Percentiles rank a stretch among this genome's conserved stretches.
These are phyloP conservation scores for Sylvilagus floridanus DNA, from an alignment of 2,797 vertebrate species.

Conservation along the genomic window DNA sequence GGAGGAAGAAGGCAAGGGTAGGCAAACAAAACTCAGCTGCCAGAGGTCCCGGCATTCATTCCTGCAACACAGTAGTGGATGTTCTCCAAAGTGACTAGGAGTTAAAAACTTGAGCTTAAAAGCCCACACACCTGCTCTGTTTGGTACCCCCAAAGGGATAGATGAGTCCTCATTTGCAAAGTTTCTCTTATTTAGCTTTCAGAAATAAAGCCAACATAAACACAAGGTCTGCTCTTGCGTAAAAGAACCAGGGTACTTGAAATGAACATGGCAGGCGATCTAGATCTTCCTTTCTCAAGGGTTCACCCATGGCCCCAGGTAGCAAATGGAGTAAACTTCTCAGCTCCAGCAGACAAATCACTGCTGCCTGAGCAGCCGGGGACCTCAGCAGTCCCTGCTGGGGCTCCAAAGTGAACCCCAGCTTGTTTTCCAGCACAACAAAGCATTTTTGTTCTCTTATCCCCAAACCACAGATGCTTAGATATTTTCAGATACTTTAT, in stretches of 20 bases:
- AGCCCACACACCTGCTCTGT: slow-evolving; percentile 28
- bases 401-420: background rate
- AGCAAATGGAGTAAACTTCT: background rate
- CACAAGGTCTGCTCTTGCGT: slow-evolving; percentile 39
- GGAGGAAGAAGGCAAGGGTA: background rate
- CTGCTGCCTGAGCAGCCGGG: background rate
- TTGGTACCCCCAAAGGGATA: slow-evolving; percentile 24
- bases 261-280: background rate
- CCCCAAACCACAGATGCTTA: slow-evolving; percentile 5
- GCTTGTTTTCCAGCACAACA: background rate
- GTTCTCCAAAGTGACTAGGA: background rate
- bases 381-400: background rate
- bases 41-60: background rate
- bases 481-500: background rate
- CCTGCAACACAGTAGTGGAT: slow-evolving; percentile 1
- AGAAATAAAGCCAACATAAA: slow-evolving; percentile 75
- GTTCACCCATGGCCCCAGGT: background rate
- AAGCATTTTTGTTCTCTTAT: slow-evolving; percentile 42
- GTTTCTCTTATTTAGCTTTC: slow-evolving; percentile 49
- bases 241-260: slow-evolving; percentile 51
- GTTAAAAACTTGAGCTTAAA: slow-evolving; percentile 55
- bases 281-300: slow-evolving; percentile 28
- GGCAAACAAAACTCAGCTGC: background rate
- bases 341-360: slow-evolving; percentile 48
- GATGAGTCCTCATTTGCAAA: slow-evolving; percentile 61